Evolutionary conservation across 2,888 invertebrate species (phyloP).

Genomic region (Drosophila infuscata): DNA sequence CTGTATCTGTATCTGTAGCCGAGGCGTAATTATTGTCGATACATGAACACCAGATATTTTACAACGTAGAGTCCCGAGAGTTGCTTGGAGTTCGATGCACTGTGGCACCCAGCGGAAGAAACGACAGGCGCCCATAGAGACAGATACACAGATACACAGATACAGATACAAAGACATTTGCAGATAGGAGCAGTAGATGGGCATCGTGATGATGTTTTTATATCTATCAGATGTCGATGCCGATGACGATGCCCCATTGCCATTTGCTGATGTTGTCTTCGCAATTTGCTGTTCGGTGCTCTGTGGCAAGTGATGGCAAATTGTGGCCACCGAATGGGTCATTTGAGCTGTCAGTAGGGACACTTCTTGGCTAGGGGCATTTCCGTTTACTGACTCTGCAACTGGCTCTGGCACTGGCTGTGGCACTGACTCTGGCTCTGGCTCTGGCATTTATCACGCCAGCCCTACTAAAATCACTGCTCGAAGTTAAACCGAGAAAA

Average conservation of each 20-base stretch:
- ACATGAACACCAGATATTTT: conserved; percentile 56
- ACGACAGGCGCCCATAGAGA: conserved; percentile 13
- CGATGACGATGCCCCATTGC: conserved; percentile 17
- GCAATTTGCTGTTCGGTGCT: conserved; percentile 12
- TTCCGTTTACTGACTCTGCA: conserved; percentile 34
- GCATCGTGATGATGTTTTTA: conserved; percentile 75
- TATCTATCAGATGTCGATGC: conserved; percentile 70
- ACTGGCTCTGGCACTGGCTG: neutral
- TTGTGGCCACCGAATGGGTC: conserved; percentile 60
- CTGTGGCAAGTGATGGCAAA: conserved; percentile 49
- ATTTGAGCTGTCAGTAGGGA: conserved; percentile 61
- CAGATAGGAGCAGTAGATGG: conserved; percentile 34
- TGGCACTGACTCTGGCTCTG: neutral
- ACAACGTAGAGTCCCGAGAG: conserved; percentile 44
- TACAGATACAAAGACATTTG: conserved; percentile 13
- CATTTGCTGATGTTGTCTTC: conserved; percentile 31
- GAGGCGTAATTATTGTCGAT: conserved; percentile 73
- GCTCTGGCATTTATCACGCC: conserved; percentile 2
- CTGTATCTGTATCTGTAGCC: conserved; percentile 21
- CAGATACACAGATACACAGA: conserved; percentile 15
- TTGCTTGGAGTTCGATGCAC: conserved; percentile 71
- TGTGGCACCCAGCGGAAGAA: conserved; percentile 17
- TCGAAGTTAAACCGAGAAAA: conserved; percentile 1
- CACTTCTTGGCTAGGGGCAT: conserved; percentile 46
- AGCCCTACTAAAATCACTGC: neutral